Percentiles rank a stretch among this genome's conserved stretches.
Conservation (phyloP, 2,888 invertebrate genomes). For the Leucoma salicis region DNA sequence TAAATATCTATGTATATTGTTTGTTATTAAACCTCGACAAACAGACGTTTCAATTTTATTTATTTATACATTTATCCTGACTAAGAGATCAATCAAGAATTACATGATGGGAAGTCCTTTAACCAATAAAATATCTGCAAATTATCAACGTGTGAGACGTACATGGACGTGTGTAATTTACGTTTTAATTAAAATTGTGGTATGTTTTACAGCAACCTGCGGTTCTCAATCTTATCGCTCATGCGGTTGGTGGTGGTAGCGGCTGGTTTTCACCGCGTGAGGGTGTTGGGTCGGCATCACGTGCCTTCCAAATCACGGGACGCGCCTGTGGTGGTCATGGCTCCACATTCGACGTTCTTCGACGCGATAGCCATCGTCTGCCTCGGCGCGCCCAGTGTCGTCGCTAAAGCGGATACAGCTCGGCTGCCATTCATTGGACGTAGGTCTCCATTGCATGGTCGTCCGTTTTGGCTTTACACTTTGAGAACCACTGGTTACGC, state of each 20-base stretch:
- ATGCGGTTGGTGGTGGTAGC: slow-evolving; percentile 89
- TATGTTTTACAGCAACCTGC: slow-evolving; percentile 81
- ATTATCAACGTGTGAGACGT: too few relatives aligned
- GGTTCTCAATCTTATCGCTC: slow-evolving; percentile 84
- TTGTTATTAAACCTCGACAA: too few relatives aligned
- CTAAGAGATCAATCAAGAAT: too few relatives aligned
- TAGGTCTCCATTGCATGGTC: slow-evolving; percentile 73
- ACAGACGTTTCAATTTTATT: too few relatives aligned
- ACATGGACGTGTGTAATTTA: too few relatives aligned
- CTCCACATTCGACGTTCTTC: slow-evolving; percentile 96
- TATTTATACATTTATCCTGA: too few relatives aligned
- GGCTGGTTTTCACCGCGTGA: slow-evolving; percentile 91
- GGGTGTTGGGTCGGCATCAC: slow-evolving; percentile 85
- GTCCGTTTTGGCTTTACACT: slow-evolving; percentile 1
- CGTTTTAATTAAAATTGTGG: slow-evolving; percentile 20
- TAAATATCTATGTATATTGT: too few relatives aligned
- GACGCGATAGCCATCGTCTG: slow-evolving; percentile 93
- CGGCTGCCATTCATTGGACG: slow-evolving; percentile 94
- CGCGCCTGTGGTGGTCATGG: slow-evolving; percentile 92
- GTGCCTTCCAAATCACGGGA: slow-evolving; percentile 79
- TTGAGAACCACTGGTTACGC: neutral
- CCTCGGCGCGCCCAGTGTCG: slow-evolving; percentile 93
- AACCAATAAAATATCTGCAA: too few relatives aligned
- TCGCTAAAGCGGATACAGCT: slow-evolving; percentile 93
- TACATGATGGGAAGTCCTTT: too few relatives aligned